Base-by-base conservation (phyloP, 2,888 invertebrate genomes). In the Spilosoma lubricipeda region DNA sequence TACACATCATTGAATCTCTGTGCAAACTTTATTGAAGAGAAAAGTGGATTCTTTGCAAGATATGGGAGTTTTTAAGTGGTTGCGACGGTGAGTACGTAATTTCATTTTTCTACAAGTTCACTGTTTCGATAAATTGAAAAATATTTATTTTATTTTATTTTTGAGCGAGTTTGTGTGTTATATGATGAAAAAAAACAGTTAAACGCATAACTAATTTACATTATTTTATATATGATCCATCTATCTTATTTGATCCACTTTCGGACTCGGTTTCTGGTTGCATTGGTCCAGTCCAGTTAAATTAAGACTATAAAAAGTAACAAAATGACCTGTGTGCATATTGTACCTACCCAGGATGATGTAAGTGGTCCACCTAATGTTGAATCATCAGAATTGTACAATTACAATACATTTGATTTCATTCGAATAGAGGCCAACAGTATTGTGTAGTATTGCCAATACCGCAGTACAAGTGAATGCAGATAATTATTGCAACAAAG, bases 51-150 rank as follows among this genome's bases (percentile, higher is more conserved):
- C 90, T 72, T 86, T 85, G 84, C 88, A 90, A 90, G 93, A 93
- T 83, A 95, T 95, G 95, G 95, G 95, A 85, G 95, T 95, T 84
- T 94, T 95, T 87, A 95, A 95, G 89, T 95, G 95, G 95, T 88
- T 95, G 85, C 95, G 95, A 89, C 93, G 95, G 95, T 95, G 87
- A 94, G 95, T 93, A 88, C 59, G 11, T 18, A 30, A 11, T 42
- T 42, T 20, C 33, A 42, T 39, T 33, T 52, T 56, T 36, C 70
- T 71, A 33, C 39, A 52, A 63, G 33, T 39, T 70, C 15, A 69
- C 30, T 70, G 56, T 70, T 59, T 59, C n/a, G 18, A 39, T 20
- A 39, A 39, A 36, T 15, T 23, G 11, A 23, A 15, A 1, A 59
- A 69, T 30, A 30, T 27, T 27, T 1, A 59, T 59, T 27, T 59